phyloP scores from a whole-genome alignment of 2,113 vertebrate species.

The Eolophus roseicapilla region DNA sequence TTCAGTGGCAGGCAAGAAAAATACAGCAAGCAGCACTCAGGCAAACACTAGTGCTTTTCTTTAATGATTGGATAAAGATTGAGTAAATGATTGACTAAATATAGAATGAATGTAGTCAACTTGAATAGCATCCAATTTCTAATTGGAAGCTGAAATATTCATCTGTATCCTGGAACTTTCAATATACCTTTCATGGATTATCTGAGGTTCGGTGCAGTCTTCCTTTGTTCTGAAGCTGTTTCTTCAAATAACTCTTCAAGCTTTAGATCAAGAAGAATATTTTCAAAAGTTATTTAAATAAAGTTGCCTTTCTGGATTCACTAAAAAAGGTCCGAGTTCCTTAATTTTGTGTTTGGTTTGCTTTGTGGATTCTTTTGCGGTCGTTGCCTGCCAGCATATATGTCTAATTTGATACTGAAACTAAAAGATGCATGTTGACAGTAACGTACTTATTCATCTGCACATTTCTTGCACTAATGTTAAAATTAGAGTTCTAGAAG shows the following conservation, averaged over 20 bases:
- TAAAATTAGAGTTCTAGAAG: not conserved
- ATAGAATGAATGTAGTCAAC: not conserved
- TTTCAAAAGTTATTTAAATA: not conserved
- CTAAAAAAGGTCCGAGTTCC: not conserved
- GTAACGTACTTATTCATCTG: not conserved
- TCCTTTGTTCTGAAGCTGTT: not conserved
- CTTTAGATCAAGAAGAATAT: not conserved
- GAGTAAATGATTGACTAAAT: slow-evolving; percentile 1
- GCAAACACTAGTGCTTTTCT: not conserved
- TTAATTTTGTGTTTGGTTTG: slow-evolving; percentile 1
- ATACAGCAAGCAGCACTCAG: not conserved
- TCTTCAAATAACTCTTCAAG: not conserved
- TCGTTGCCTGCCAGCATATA: not conserved
- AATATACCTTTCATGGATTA: not conserved
- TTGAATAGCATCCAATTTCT: not conserved
- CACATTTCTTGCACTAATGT: not conserved
- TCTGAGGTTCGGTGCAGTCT: not conserved
- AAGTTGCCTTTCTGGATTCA: not conserved
- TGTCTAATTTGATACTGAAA: not conserved
- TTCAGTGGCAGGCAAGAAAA: not conserved
- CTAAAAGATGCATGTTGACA: not conserved
- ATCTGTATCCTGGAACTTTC: not conserved
- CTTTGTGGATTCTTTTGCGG: slow-evolving; percentile 1
- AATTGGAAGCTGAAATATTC: not conserved
- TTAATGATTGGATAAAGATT: not conserved